Conservation (phyloP, 2,888 invertebrate species). For the Geotrupes spiniger region DNA sequence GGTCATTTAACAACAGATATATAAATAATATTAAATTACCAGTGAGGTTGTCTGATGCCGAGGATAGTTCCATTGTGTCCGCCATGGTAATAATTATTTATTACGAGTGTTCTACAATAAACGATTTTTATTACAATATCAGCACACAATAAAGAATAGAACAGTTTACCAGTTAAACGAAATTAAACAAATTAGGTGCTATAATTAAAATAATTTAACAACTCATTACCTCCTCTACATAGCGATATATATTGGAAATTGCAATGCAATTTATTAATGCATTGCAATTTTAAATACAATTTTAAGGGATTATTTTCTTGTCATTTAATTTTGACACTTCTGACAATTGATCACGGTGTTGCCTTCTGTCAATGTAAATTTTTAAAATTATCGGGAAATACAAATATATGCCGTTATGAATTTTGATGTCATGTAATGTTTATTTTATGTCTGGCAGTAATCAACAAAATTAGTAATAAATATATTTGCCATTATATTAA, state of each 20-base stretch:
- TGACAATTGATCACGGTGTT: background rate
- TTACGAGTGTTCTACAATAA: background rate
- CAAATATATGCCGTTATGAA: background rate
- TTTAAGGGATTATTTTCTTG: background rate
- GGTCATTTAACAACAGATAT: background rate
- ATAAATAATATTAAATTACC: background rate
- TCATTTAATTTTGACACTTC: background rate
- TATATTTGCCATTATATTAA: too few species aligned
- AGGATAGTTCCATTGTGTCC: background rate
- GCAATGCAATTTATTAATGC: too few species aligned
- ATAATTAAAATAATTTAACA: background rate
- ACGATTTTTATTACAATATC: background rate
- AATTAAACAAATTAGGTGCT: too few species aligned
- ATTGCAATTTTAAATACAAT: background rate
- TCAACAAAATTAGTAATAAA: too few species aligned
- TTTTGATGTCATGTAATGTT: too few species aligned
- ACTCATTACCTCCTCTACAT: background rate
- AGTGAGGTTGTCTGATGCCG: background rate
- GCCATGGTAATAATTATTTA: background rate
- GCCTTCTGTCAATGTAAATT: background rate
- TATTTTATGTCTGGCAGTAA: too few species aligned
- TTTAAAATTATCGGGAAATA: background rate
- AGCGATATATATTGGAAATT: background rate
- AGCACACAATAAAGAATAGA: too few species aligned
- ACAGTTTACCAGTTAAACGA: too few species aligned